Base-by-base conservation (phyloP, 2,113 vertebrate species). In the Cariama cristata region DNA sequence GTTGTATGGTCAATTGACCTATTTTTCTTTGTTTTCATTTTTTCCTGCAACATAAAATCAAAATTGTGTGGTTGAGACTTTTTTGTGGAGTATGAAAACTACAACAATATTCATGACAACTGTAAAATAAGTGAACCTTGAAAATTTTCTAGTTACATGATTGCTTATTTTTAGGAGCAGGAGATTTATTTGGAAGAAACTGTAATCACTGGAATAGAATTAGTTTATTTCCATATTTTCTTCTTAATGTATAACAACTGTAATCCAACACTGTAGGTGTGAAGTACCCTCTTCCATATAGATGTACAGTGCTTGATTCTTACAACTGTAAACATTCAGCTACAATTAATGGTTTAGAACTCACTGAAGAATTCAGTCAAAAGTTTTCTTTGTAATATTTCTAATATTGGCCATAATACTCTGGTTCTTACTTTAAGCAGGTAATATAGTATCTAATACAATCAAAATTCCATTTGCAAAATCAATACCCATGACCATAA, bases 391-490 rank as follows among this genome's bases (percentile, higher is more conserved):
- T 33, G 2, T 32, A 55, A 20, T 45, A 32, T 52, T 87, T 93
- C n/a, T 72, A 56, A 30, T 53, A 44, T 33, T 52, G 4, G 15
- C 22, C 9, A 79, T 67, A 77, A 60, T 67, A 47, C 4, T 15
- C 16, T 85, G 16, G 9, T 72, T 81, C 45, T 63, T 66, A 44
- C 23, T 79, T 89, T 50, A 85, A 87, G 6, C 35, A 73, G 20
- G 14, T 38, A 19, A 77, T 71, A 38, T 21, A 59, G 7, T 40
- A 58, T 45, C 27, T 85, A 69, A 85, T 79, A 49, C 27, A 90
- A 85, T 47, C 64, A 94, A 88, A 88, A 79, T 76, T 82, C 33
- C 35, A 19, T 58, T 69, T 90, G 26, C 13, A 62, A 82, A 88
- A 87, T 90, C 85, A 88, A 73, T 88, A 63, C 33, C 38, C 22